phyloP scores from a whole-genome alignment of 2,113 vertebrate genomes.

The Entosphenus tridentatus region DNA sequence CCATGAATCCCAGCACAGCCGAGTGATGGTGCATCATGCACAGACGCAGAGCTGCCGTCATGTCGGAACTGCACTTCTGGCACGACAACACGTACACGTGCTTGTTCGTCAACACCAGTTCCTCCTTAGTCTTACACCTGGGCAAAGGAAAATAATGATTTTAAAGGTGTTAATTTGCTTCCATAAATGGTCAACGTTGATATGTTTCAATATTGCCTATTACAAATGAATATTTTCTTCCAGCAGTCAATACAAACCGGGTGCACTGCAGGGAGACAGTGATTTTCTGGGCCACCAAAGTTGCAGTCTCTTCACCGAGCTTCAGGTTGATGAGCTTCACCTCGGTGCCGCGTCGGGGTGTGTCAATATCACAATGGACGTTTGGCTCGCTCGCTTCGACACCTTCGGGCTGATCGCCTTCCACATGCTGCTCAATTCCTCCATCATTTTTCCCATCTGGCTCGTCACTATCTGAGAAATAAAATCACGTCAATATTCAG shows the following conservation, averaged over 20 bases:
- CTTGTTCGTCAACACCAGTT: slow-evolving; percentile 23
- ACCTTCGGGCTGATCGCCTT: too few relatives aligned
- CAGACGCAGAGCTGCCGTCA: slow-evolving; percentile 25
- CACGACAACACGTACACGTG: slow-evolving; percentile 26
- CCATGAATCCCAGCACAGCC: slow-evolving; percentile 31
- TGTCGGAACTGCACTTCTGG: slow-evolving; percentile 29
- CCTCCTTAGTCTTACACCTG: slow-evolving; percentile 37
- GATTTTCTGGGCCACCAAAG: slow-evolving; percentile 21
- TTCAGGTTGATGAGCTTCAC: slow-evolving; percentile 28
- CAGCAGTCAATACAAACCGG: slow-evolving; percentile 16
- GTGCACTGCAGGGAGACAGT: slow-evolving; percentile 32
- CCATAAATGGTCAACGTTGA: too few relatives aligned
- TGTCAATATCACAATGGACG: too few relatives aligned
- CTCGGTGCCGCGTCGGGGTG: slow-evolving; percentile 30
- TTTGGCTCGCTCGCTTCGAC: too few relatives aligned
- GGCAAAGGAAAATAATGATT: not conserved
- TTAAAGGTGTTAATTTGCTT: too few relatives aligned
- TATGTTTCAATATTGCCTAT: too few relatives aligned
- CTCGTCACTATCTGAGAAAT: not conserved
- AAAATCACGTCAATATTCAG: too few relatives aligned
- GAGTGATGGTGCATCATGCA: slow-evolving; percentile 33
- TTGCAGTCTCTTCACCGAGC: slow-evolving; percentile 32
- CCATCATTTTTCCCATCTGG: slow-evolving; percentile 9
- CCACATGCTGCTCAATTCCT: too few relatives aligned
- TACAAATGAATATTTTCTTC: too few relatives aligned